Conservation (phyloP, 2,888 invertebrate genomes). For the Tuberolachnus salignus region DNA sequence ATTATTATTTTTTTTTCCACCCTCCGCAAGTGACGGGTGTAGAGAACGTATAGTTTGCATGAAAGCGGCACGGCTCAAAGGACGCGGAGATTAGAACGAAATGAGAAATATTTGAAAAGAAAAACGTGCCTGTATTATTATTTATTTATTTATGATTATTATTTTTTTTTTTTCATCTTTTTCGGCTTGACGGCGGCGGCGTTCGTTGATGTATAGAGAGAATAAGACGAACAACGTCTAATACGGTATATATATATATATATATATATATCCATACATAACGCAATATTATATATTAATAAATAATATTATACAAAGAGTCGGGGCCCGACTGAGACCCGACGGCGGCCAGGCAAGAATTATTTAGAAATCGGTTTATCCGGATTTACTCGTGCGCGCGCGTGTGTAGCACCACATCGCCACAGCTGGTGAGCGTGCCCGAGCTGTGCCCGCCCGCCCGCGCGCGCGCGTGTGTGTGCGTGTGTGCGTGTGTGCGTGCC, state of each 20-base stretch:
- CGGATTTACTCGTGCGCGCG: neutral
- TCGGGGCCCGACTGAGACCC: neutral
- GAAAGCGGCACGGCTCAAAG: too few species aligned
- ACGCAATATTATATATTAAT: neutral
- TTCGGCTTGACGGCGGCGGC: slow-evolving; percentile 21
- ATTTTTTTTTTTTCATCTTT: too few species aligned
- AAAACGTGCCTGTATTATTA: too few species aligned
- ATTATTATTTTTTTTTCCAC: too few species aligned
- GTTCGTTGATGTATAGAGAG: slow-evolving; percentile 13
- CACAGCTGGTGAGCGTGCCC: too few species aligned
- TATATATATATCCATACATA: neutral
- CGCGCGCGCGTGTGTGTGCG: neutral
- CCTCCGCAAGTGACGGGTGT: too few species aligned
- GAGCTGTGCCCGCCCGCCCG: neutral
- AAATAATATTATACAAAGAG: neutral
- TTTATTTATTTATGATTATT: too few species aligned
- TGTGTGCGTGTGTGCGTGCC: slow-evolving; percentile 15
- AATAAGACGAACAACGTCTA: neutral
- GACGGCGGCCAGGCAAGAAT: neutral
- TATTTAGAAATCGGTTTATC: slow-evolving; percentile 34
- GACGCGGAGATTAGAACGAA: too few species aligned
- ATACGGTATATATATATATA: neutral
- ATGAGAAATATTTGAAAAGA: too few species aligned
- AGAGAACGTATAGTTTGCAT: too few species aligned
- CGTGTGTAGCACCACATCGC: too few species aligned